Percentiles rank a stretch among this genome's conserved stretches.
Conservation (phyloP, 2,797 vertebrate species). For the Pseudotriccus pelzelni region DNA sequence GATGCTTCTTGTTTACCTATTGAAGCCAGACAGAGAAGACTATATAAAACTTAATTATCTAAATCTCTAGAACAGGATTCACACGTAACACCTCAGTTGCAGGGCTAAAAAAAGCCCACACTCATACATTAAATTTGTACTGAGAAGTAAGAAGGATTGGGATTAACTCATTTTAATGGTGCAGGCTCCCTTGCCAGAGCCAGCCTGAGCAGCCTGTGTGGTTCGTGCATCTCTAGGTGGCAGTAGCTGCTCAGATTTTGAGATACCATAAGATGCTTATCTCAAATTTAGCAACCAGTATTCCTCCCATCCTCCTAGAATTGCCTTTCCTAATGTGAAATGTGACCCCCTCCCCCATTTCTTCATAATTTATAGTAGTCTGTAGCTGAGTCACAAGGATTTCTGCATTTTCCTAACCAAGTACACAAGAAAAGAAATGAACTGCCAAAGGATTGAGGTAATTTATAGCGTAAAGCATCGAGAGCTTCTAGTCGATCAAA, state of each 20-base stretch:
- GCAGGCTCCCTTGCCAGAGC: not conserved
- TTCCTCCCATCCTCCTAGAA: slow-evolving; percentile 31
- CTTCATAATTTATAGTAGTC: slow-evolving; percentile 67
- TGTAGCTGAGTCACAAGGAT: slow-evolving; percentile 55
- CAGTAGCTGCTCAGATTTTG: slow-evolving; percentile 61
- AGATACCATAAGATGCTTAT: slow-evolving; percentile 15
- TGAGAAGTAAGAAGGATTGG: not conserved
- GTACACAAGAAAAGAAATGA: slow-evolving; percentile 56
- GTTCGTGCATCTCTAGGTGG: slow-evolving; percentile 65
- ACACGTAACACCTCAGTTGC: not conserved
- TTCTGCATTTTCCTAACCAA: slow-evolving; percentile 48
- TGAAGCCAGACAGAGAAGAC: not conserved
- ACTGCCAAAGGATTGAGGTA: slow-evolving; percentile 47
- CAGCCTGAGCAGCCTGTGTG: not conserved
- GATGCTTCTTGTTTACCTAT: not conserved
- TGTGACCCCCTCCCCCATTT: slow-evolving; percentile 55
- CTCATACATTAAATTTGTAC: not conserved
- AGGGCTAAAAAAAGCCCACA: not conserved
- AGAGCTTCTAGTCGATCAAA: slow-evolving; percentile 70
- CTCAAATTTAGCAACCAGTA: slow-evolving; percentile 46
- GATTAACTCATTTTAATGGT: not conserved
- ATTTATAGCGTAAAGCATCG: slow-evolving; percentile 66
- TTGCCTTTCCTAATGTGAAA: slow-evolving; percentile 52
- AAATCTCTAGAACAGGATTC: not conserved
- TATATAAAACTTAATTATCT: not conserved